A percentile compares a stretch with the other conserved stretches of the same genome.
Evolutionary conservation across 2,888 invertebrate species (phyloP).

Genomic region (Drosophila fungiperda): DNA sequence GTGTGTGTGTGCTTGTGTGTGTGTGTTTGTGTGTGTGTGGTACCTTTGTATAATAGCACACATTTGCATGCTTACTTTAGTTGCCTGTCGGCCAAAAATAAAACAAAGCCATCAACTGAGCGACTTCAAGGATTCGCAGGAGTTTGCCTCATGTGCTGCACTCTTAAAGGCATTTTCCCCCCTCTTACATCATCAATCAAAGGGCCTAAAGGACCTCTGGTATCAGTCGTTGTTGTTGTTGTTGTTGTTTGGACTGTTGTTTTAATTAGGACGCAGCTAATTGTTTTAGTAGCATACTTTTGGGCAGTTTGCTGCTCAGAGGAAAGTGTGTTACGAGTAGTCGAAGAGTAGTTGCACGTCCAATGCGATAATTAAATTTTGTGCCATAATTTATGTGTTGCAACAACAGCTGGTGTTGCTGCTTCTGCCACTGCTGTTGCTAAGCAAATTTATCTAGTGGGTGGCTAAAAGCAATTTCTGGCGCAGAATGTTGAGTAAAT

Average conservation of each 20-base stretch:
- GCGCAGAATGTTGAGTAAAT: conserved; percentile 14
- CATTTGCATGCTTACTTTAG: conserved; percentile 65
- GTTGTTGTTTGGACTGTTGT: conserved; percentile 56
- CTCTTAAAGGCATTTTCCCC: conserved; percentile 62
- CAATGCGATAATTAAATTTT: conserved; percentile 75
- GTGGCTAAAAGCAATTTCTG: conserved; percentile 24
- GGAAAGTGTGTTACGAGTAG: conserved; percentile 68
- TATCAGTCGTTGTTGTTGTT: conserved; percentile 3
- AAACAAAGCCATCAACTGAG: conserved; percentile 43
- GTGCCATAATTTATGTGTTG: conserved; percentile 69
- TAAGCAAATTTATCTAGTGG: conserved; percentile 58
- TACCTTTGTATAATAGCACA: conserved; percentile 47
- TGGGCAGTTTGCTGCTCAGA: conserved; percentile 34
- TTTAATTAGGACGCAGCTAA: conserved; percentile 78
- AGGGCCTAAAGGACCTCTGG: conserved; percentile 36
- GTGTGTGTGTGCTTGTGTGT: conserved; percentile 21
- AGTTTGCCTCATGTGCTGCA: conserved; percentile 56
- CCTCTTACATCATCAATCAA: conserved; percentile 71
- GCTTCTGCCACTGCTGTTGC: conserved; percentile 47
- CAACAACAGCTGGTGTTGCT: conserved; percentile 61
- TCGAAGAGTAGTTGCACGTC: conserved; percentile 50
- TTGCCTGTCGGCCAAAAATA: conserved; percentile 49
- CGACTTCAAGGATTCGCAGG: conserved; percentile 46
- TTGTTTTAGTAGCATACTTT: conserved; percentile 80
- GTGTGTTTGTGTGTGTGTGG: conserved; percentile 32